Base-by-base conservation (phyloP, 2,797 vertebrate genomes). In the Antrozous pallidus region DNA sequence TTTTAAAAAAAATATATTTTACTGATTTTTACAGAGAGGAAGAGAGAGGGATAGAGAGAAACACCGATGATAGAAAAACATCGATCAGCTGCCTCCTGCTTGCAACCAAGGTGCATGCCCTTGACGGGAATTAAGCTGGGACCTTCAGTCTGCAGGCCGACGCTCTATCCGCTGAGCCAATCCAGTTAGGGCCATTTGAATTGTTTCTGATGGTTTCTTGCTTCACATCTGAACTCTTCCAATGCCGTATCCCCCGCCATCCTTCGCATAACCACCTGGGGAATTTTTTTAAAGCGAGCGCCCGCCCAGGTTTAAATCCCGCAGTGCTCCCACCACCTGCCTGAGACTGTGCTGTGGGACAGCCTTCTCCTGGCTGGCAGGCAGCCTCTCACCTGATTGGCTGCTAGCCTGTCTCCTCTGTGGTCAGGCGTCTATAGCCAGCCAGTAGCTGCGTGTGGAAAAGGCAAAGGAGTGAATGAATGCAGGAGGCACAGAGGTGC, bases 241-340 rank as follows among this genome's bases (percentile, higher is more conserved):
- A 24, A 2, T 33, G 40, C 45, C 71, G 28, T 22, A 45, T n/a
- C 47, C 18, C 33, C 24, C 2, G 61, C n/a, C 24, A 40, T 5
- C 18, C 24, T 31, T 31, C 12, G 5, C 12, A 8, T 9, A 17
- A 22, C 63, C 85, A 14, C 38, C 33, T 0, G 31, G 26, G 31
- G 63, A 24, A 78, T 61, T 81, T 56, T 47, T 63, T 78, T 33
- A 40, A 6, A 38, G 16, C 45, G 65, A n/a, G 18, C 63, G 14
- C 28, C 49, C 26, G 22, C 33, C 45, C 20, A 12, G 79, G 45
- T 61, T 24, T 40, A 36, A 61, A 26, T n/a, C 33, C 28, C 0
- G 1, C 8, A 8, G 75, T 7, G 12, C 18, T 28, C 18, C 24
- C 16, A 0, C 0, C 3, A 1, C 16, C 17, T 33, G 71, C 16